Evolutionary conservation across 2,888 invertebrate genomes (phyloP), one percentile per base, ranked within the genome.

Genomic region (Bruchidius siliquastri): DNA sequence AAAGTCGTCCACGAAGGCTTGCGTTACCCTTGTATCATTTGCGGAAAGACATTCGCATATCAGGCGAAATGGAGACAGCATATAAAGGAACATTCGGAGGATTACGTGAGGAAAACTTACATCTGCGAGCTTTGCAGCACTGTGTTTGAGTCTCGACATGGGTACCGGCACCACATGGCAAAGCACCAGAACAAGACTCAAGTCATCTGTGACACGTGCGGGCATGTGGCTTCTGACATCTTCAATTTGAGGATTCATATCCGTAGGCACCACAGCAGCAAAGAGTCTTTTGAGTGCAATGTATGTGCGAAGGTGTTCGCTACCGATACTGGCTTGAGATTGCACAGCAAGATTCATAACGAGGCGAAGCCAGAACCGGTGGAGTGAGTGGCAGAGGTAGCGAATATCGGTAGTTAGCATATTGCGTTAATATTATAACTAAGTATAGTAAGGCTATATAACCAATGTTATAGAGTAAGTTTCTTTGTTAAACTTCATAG

Each of bases 1-100:
- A 75, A 78, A 71, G 78, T 79, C 0, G 77, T 74, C 22, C 83
- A 82, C 72, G 78, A 80, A 75, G 78, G 78, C 69, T 67, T 78
- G 8, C 72, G 75, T 20, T 80, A 79, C 72, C 75, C 74, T n/a
- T 83, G 83, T 72, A 74, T 78, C 6, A 49, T 72, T 22, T 83
- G 83, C 71, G 76, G 76, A 4, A 81, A 80, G 74, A 70, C 75
- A 6, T 83, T 83, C 74, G 81, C 79, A 73, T 80, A 79, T 71
- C 76, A 80, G 21, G 75, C 77, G n/a, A 78, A 79, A 68, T 79
- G 82, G 67, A 80, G 78, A 71, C 74, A 77, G 20, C 80, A 80
- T 67, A 72, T 75, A 8, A 77, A 75, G 69, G 77, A 77, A 0
- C 81, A 81, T 71, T 77, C 79, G 22, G 68, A 68, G 20, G 22